Evolutionary conservation across 2,113 vertebrate genomes (phyloP).

Genomic region (Callopanchax toddi): DNA sequence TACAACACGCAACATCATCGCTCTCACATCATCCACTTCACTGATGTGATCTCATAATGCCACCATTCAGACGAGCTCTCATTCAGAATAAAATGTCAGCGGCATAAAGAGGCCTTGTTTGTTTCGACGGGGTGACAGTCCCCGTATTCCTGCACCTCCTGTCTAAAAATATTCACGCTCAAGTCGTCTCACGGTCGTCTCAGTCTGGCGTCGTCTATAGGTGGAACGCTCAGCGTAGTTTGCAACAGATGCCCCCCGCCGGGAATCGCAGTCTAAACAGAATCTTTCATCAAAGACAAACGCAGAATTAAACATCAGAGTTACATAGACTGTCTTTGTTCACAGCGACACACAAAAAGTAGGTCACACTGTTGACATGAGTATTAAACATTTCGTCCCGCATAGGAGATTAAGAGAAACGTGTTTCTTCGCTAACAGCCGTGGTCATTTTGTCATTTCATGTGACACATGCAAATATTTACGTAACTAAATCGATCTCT

Average conservation of each 20-base stretch:
- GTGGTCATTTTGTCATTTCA: slow-evolving; percentile 15
- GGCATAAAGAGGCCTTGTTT: slow-evolving; percentile 49
- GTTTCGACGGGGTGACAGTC: slow-evolving; percentile 34
- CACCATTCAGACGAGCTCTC: slow-evolving; percentile 53
- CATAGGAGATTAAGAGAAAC: slow-evolving; percentile 26
- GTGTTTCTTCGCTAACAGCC: slow-evolving; percentile 6
- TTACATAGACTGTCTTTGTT: slow-evolving; percentile 44
- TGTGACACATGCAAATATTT: slow-evolving; percentile 3
- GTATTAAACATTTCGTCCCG: slow-evolving; percentile 38
- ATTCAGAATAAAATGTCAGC: slow-evolving; percentile 48
- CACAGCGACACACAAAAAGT: slow-evolving; percentile 51
- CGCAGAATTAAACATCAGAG: slow-evolving; percentile 72
- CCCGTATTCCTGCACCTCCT: slow-evolving; percentile 13
- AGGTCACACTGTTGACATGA: slow-evolving; percentile 53
- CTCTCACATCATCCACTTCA: slow-evolving; percentile 46
- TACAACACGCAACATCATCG: slow-evolving; percentile 17
- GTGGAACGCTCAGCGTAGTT: slow-evolving; percentile 34
- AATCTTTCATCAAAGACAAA: slow-evolving; percentile 76
- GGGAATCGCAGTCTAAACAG: slow-evolving; percentile 63
- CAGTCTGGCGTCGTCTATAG: slow-evolving; percentile 52
- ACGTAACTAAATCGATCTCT: neutral
- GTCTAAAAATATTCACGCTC: too few relatives aligned
- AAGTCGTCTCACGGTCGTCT: slow-evolving; percentile 25
- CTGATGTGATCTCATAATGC: slow-evolving; percentile 69
- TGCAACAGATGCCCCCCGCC: slow-evolving; percentile 56